A percentile compares a stretch with the other conserved stretches of the same genome.
Evolutionary conservation across 2,113 vertebrate species (phyloP).

Genomic region (Ciconia boyciana): DNA sequence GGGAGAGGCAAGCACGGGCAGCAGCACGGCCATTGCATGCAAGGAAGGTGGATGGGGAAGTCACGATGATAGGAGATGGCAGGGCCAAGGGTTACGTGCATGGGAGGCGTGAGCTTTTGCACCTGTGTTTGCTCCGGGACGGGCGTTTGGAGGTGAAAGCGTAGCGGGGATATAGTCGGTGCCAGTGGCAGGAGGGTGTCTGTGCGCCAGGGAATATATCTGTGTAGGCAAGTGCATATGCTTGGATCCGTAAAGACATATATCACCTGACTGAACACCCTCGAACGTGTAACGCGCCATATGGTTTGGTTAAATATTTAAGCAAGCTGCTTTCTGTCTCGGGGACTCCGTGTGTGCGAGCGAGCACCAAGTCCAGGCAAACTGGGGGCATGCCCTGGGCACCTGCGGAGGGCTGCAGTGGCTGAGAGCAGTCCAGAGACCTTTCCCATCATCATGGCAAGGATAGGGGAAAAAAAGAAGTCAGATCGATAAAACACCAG

Average conservation of each 20-base stretch:
- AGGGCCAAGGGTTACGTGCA: not conserved
- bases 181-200: not conserved
- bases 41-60: not conserved
- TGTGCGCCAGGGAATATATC: not conserved
- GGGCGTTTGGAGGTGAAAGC: slow-evolving; percentile 12
- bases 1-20: no score
- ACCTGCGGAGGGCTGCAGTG: rapidly evolving
- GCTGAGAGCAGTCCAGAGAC: not conserved
- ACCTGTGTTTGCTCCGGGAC: not conserved
- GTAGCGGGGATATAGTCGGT: not conserved
- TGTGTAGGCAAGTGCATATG: slow-evolving; percentile 46
- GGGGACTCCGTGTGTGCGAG: not conserved
- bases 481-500: not conserved
- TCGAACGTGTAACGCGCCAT: not conserved
- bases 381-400: not conserved
- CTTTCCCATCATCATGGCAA: not conserved
- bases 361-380: rapidly evolving
- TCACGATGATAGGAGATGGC: not conserved
- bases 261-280: slow-evolving; percentile 50
- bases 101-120: not conserved
- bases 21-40: not conserved
- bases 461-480: not conserved
- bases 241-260: not conserved
- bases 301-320: slow-evolving; percentile 57
- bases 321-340: slow-evolving; percentile 24